These are phyloP conservation scores for Cyprinodon diabolis DNA, from an alignment of 2,797 vertebrate genomes.

Conservation along the genomic window DNA sequence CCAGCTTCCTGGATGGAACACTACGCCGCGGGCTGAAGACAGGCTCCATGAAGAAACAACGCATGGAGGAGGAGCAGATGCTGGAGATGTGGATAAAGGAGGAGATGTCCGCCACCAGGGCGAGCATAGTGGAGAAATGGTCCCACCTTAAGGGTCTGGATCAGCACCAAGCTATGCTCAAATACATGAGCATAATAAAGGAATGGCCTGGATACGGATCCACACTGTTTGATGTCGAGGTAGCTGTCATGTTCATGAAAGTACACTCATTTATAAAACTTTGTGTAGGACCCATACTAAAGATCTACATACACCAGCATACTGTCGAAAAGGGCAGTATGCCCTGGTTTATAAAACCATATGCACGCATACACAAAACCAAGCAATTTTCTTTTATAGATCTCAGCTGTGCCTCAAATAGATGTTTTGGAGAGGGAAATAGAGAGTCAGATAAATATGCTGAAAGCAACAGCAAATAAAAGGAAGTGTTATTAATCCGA, in stretches of 20 bases:
- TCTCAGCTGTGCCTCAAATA: too few species aligned
- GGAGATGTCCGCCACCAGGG: slow-evolving; percentile 89
- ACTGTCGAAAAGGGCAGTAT: too few species aligned
- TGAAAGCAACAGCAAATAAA: too few species aligned
- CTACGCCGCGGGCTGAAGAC: slow-evolving; percentile 89
- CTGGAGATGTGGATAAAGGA: slow-evolving; percentile 96
- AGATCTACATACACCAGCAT: too few species aligned
- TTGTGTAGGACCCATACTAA: too few species aligned
- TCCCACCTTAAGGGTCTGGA: slow-evolving; percentile 84
- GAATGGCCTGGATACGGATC: slow-evolving; percentile 94
- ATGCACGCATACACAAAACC: too few species aligned
- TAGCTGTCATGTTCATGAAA: slow-evolving; percentile 41
- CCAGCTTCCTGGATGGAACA: slow-evolving; percentile 91
- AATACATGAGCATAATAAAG: slow-evolving; percentile 91
- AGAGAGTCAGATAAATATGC: too few species aligned
- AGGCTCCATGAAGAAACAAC: slow-evolving; percentile 91
- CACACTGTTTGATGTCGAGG: slow-evolving; percentile 93
- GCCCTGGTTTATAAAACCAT: too few species aligned
- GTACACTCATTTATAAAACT: neutral
- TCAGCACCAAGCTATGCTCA: slow-evolving; percentile 93
- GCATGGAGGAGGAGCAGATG: slow-evolving; percentile 94
- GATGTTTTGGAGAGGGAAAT: too few species aligned
- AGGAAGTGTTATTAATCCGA: too few species aligned
- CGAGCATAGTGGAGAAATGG: slow-evolving; percentile 91
- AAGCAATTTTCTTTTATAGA: too few species aligned